Evolutionary conservation across 2,888 invertebrate genomes (phyloP).

Genomic region (Pyrocoelia pectoralis): DNA sequence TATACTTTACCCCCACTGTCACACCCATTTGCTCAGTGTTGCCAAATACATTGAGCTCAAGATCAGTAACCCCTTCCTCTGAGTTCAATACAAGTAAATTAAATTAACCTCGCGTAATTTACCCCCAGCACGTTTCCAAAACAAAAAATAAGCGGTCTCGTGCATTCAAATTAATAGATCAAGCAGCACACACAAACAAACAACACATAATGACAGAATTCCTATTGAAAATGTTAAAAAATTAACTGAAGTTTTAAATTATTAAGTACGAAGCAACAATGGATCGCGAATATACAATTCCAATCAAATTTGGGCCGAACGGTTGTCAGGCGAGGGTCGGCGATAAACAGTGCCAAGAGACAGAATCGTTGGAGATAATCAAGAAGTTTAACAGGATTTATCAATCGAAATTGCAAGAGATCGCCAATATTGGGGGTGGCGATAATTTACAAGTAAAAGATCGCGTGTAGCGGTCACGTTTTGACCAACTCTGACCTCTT

Average conservation of each 20-base stretch:
- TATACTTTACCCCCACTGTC: too few relatives aligned
- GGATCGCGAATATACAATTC: neutral
- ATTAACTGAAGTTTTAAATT: too few relatives aligned
- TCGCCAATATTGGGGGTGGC: constrained; percentile 62
- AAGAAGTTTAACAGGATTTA: constrained; percentile 70
- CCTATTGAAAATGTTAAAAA: too few relatives aligned
- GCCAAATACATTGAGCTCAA: too few relatives aligned
- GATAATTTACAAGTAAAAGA: constrained; percentile 48
- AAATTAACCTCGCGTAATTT: too few relatives aligned
- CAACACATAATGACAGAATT: too few relatives aligned
- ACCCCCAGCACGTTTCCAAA: too few relatives aligned
- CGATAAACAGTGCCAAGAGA: constrained; percentile 49
- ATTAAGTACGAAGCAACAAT: neutral
- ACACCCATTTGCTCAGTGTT: too few relatives aligned
- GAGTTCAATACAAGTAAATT: too few relatives aligned
- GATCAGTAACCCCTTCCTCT: too few relatives aligned
- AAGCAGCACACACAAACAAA: too few relatives aligned
- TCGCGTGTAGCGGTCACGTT: neutral
- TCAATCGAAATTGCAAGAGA: constrained; percentile 66
- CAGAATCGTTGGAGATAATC: constrained; percentile 62
- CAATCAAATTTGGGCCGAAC: neutral
- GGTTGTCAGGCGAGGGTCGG: constrained; percentile 1
- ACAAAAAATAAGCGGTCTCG: too few relatives aligned
- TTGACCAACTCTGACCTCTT: constrained; percentile 30
- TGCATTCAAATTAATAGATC: neutral